phyloP scores from a whole-genome alignment of 2,888 invertebrate genomes.

The Halictus ligatus region DNA sequence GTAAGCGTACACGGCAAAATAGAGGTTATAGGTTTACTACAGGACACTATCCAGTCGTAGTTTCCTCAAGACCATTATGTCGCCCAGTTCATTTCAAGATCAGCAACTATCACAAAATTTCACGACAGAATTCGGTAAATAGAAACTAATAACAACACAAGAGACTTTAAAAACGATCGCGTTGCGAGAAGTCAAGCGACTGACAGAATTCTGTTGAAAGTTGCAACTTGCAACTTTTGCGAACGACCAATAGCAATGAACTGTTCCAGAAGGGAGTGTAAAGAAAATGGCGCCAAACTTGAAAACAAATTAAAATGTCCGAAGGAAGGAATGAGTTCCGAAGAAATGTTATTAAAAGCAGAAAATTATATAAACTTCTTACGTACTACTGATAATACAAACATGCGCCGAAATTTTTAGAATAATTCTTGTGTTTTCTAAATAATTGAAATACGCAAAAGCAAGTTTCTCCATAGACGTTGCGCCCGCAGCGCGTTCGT shows the following conservation, averaged over 20 bases:
- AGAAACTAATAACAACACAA: slow-evolving; percentile 7
- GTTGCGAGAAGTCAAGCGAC: slow-evolving; percentile 13
- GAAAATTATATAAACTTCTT: not conserved
- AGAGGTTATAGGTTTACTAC: slow-evolving; percentile 36
- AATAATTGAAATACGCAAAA: no score
- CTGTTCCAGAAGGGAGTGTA: not conserved
- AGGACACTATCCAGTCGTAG: not conserved
- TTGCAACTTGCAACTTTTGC: slow-evolving; percentile 19
- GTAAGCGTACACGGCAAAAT: not conserved
- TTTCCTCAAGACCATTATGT: not conserved
- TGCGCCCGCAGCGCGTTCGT: not conserved
- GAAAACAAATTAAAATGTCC: not conserved
- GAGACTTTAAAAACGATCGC: not conserved
- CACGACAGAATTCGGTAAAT: not conserved
- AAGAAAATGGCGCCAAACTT: slow-evolving; percentile 25
- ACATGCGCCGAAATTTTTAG: no score
- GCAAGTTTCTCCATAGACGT: no score
- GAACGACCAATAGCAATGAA: slow-evolving; percentile 29
- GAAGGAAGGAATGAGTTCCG: not conserved
- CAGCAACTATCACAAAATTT: not conserved
- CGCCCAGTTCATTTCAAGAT: not conserved
- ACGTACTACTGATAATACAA: not conserved
- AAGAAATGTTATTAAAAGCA: not conserved
- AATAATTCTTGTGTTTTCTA: not conserved
- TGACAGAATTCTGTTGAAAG: slow-evolving; percentile 20